These are phyloP conservation scores for Cyphomyrus plagiostoma DNA, from an alignment of 2,113 vertebrate genomes.

Conservation along the genomic window DNA sequence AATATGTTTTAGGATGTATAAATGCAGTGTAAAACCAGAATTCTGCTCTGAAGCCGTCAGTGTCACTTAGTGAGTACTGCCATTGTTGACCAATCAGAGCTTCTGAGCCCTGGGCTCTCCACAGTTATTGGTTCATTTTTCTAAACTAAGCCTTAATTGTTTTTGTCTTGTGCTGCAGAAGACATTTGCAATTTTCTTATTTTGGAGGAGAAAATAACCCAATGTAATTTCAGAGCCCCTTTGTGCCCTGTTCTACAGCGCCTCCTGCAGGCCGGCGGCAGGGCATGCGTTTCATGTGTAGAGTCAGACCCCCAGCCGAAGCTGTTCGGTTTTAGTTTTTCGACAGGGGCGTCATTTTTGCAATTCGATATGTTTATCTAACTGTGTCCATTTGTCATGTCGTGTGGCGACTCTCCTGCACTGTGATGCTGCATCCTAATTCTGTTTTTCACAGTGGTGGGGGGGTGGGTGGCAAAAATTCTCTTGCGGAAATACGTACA, in stretches of 20 bases:
- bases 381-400: conserved; percentile 31
- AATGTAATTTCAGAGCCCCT: background rate
- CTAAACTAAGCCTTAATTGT: background rate
- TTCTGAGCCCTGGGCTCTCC: background rate
- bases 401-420: conserved; percentile 24
- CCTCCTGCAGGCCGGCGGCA: background rate
- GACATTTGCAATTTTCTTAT: background rate
- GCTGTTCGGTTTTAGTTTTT: background rate
- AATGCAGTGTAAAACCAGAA: background rate
- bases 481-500: conserved; percentile 29
- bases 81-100: background rate
- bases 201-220: background rate
- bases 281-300: background rate
- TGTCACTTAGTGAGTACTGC: background rate
- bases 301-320: background rate
- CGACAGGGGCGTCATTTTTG: conserved; percentile 24
- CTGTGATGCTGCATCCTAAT: conserved; percentile 19
- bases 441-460: background rate
- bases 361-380: conserved; percentile 42
- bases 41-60: background rate
- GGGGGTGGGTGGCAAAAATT: background rate
- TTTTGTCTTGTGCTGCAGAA: background rate
- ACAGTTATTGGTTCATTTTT: background rate
- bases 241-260: background rate
- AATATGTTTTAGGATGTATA: background rate